These are phyloP conservation scores for Gila orcuttii DNA, from an alignment of 2,113 vertebrate species.

Conservation along the genomic window DNA sequence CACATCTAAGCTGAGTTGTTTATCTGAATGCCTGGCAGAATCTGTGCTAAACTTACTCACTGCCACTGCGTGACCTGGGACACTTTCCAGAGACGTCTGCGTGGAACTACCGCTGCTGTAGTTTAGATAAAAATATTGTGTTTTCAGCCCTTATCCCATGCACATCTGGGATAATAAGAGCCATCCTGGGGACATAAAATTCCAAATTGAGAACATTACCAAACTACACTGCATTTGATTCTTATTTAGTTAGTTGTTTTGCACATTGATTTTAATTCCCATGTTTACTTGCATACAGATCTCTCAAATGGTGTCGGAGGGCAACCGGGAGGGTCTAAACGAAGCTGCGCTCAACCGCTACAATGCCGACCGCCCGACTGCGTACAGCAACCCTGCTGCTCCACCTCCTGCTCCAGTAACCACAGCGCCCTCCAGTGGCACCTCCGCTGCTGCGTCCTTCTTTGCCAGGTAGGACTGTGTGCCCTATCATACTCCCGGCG, in stretches of 20 bases:
- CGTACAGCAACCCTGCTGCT: slow-evolving; percentile 74
- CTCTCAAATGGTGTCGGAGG: slow-evolving; percentile 89
- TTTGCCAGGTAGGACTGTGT: slow-evolving; percentile 88
- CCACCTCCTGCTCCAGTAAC: slow-evolving; percentile 77
- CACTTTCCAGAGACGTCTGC: slow-evolving; percentile 7
- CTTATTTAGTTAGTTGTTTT: neutral
- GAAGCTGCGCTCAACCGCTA: slow-evolving; percentile 88
- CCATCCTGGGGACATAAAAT: neutral
- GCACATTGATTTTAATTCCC: neutral
- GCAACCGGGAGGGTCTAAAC: slow-evolving; percentile 82
- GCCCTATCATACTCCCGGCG: too few relatives aligned
- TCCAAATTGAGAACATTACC: neutral
- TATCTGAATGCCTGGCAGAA: slow-evolving; percentile 27
- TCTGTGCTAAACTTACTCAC: slow-evolving; percentile 22
- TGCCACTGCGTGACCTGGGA: slow-evolving; percentile 2
- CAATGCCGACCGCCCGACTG: slow-evolving; percentile 85
- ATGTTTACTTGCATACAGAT: slow-evolving; percentile 76
- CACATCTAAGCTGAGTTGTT: slow-evolving; percentile 12
- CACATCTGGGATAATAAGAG: neutral
- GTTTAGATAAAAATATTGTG: neutral
- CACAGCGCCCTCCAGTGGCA: slow-evolving; percentile 78
- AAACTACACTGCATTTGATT: slow-evolving; percentile 1
- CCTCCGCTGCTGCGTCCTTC: slow-evolving; percentile 93
- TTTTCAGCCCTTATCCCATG: neutral
- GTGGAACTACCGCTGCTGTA: neutral